Base-by-base conservation (phyloP, 2,797 vertebrate species). In the Lepus oiostolus region DNA sequence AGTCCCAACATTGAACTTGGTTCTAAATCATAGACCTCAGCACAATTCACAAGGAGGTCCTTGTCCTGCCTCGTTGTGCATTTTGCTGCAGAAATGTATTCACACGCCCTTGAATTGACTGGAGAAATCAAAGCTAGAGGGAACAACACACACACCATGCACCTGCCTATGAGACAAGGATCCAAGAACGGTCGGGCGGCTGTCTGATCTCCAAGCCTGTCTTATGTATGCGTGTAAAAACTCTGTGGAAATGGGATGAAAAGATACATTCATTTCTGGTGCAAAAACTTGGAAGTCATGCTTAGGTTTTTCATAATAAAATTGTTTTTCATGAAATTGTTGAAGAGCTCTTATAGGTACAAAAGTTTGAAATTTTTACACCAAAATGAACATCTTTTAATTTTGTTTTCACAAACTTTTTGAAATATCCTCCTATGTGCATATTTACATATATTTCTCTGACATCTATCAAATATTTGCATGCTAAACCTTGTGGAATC, bases 1-100 rank as follows among this genome's bases (percentile, higher is more conserved):
- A 83, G 86, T 72, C 72, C 70, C 4, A 12, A 70, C 72, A 21
- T 26, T 42, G 92, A 77, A 6, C 62, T 85, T 14, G 11, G 54
- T 21, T 84, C 88, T 89, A 1, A 24, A 5, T 60, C 93, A 16
- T 0, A 14, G 65, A 32, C 62, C 80, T 72, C 24, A 52, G 84
- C 63, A 42, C 24, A 80, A 24, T 71, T 38, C 21, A 90, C 91
- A 77, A 60, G 94, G 63, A 89, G 74, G 22, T 7, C 17, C 91
- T 93, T 88, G 79, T 93, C 85, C 67, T 42, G 22, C 7, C 65
- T 7, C 7, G 71, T 12, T 83, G 84, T 30, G 47, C 68, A 7
- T 74, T 91, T 92, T 85, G 71, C 85, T 86, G 82, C 68, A 67
- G 74, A 95, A 88, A 91, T 54, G 58, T 72, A 24, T 54, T 63